phyloP scores from a whole-genome alignment of 2,113 vertebrate species.

The Sebastes schlegelii region DNA sequence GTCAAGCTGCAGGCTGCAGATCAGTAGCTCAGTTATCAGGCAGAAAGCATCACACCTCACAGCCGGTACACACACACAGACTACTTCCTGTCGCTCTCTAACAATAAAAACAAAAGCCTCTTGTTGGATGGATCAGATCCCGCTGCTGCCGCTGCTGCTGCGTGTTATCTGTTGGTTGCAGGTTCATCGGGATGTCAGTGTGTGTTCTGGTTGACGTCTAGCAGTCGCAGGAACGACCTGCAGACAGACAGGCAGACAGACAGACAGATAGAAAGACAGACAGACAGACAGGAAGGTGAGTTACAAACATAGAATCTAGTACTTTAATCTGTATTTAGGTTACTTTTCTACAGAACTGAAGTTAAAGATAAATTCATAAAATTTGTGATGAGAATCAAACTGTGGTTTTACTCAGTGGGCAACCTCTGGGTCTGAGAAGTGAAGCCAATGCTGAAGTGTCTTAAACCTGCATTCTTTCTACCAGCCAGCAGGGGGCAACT shows the following conservation, averaged over 20 bases:
- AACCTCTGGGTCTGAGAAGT: no score
- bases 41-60: constrained; percentile 49
- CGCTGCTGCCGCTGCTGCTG: constrained; percentile 36
- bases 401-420: no score
- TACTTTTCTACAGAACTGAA: no score
- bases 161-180: constrained; percentile 42
- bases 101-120: constrained; percentile 49
- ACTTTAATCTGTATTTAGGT: no score
- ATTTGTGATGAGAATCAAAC: no score
- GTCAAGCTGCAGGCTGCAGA: constrained; percentile 38
- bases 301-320: no score
- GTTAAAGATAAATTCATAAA: no score
- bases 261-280: constrained; percentile 2
- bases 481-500: no score
- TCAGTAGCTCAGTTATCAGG: constrained; percentile 52
- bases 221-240: constrained; percentile 83
- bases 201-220: constrained; percentile 58
- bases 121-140: constrained; percentile 29
- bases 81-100: constrained; percentile 49
- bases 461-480: no score
- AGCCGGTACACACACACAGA: constrained; percentile 43
- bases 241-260: constrained; percentile 7
- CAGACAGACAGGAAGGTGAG: not conserved
- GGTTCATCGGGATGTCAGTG: constrained; percentile 30
- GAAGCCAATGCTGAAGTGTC: no score